Base-by-base conservation (phyloP, 2,797 vertebrate genomes). In the Hephaestus fuliginosus region DNA sequence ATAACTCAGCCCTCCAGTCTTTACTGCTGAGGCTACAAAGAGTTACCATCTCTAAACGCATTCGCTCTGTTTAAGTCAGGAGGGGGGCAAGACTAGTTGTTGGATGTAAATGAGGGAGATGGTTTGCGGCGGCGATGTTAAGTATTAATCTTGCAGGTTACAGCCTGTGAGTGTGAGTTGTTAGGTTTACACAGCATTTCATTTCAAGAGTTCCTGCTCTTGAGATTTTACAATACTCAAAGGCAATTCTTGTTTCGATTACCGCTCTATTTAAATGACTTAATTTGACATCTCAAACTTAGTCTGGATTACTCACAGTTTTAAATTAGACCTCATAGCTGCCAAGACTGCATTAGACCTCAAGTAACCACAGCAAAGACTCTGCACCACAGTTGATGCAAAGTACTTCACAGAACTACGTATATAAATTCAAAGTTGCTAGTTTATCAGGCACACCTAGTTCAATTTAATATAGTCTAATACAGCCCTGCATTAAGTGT, bases 1-100 rank as follows among this genome's bases (percentile, higher is more conserved):
- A 75, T 85, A 82, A 76, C 49, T 56, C 41, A 52, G 48, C 17
- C 17, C 39, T 78, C 56, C 41, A 62, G 56, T 72, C 62, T 71
- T 52, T 60, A 4, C 11, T 33, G 56, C 67, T 9, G 25, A 46
- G 5, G 52, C 55, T 64, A n/a, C 33, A 41, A 30, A 78, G 49
- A 46, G 62, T 61, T 39, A 25, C 66, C 55, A 65, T 70, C 46
- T 64, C 10, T 46, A 41, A 74, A 66, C 74, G 13, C n/a, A 22
- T 65, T 72, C 67, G 60, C 22, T 48, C 17, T 44, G 44, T 70
- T 74, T 8, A 3, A 52, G 15, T n/a, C 18, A 51, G 43, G 49
- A 44, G 60, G 25, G 25, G 5, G 0, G 9, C 14, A 13, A 20
- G 57, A 53, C 7, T 15, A 25, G 14, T 18, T 51, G n/a, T 5